Conservation (phyloP, 2,888 invertebrate species). For the Ormyrus nitidulus region DNA sequence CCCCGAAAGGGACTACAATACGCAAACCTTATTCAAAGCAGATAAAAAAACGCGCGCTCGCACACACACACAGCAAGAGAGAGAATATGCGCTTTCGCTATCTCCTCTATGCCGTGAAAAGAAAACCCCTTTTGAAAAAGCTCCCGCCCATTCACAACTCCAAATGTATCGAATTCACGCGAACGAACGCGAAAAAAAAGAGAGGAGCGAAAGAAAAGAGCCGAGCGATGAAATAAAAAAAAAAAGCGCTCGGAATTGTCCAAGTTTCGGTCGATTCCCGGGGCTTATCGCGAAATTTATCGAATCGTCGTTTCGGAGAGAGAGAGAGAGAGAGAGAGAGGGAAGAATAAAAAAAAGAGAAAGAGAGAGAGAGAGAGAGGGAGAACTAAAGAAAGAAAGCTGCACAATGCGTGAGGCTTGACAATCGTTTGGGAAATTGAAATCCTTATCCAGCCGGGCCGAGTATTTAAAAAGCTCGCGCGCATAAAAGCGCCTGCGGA, state of each 20-base stretch:
- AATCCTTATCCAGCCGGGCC: slow-evolving; percentile 62
- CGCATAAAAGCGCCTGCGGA: slow-evolving; percentile 59
- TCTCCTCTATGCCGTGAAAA: slow-evolving; percentile 45
- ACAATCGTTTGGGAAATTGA: slow-evolving; percentile 62
- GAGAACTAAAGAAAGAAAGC: slow-evolving; percentile 13
- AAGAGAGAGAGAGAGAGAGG: no score
- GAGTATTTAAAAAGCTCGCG: slow-evolving; percentile 60
- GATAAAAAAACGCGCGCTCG: slow-evolving; percentile 25
- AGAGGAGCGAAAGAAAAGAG: slow-evolving; percentile 13
- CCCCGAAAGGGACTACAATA: slow-evolving; percentile 40
- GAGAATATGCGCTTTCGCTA: slow-evolving; percentile 47
- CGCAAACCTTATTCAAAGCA: slow-evolving; percentile 43
- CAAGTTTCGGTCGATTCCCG: slow-evolving; percentile 55
- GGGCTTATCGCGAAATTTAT: slow-evolving; percentile 55
- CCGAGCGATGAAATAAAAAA: slow-evolving; percentile 35
- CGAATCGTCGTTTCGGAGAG: slow-evolving; percentile 46
- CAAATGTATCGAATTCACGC: slow-evolving; percentile 54
- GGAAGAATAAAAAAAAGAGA: slow-evolving; percentile 23
- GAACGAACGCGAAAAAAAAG: slow-evolving; percentile 41
- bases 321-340: neutral
- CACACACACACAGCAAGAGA: slow-evolving; percentile 1
- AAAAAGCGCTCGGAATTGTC: slow-evolving; percentile 43
- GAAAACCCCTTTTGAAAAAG: slow-evolving; percentile 54
- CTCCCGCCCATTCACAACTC: slow-evolving; percentile 41
- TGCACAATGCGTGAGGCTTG: slow-evolving; percentile 38